A percentile compares a stretch with the other conserved stretches of the same genome.
Conservation (phyloP, 2,797 vertebrate genomes). For the Typhlichthys eigenmanni region DNA sequence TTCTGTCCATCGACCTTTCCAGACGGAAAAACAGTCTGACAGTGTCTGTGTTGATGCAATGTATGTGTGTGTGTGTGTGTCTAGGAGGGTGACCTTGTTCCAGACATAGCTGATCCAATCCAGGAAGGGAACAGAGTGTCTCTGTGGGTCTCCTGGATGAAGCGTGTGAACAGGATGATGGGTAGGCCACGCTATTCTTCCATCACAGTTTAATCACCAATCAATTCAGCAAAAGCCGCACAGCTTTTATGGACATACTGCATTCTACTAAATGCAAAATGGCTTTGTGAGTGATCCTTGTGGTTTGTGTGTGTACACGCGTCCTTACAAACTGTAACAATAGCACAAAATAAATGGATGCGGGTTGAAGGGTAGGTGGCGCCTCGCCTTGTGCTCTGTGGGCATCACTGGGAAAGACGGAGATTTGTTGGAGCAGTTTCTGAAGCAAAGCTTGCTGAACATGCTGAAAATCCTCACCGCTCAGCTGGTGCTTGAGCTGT, state of each 20-base stretch:
- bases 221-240: too few relatives aligned
- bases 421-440: slow-evolving; percentile 55
- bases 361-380: slow-evolving; percentile 61
- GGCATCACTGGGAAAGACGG: slow-evolving; percentile 61
- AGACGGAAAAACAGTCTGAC: too few relatives aligned
- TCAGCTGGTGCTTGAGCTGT: too few relatives aligned
- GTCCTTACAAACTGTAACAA: background rate
- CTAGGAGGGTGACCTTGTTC: slow-evolving; percentile 57
- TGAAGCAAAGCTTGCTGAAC: slow-evolving; percentile 48
- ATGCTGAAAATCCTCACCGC: slow-evolving; percentile 34
- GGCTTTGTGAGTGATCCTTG: too few relatives aligned
- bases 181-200: slow-evolving; percentile 63
- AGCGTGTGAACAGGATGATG: slow-evolving; percentile 51
- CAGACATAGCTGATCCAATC: slow-evolving; percentile 76
- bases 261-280: too few relatives aligned
- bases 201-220: too few relatives aligned
- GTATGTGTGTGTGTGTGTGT: background rate
- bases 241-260: too few relatives aligned
- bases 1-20: too few relatives aligned
- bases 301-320: too few relatives aligned
- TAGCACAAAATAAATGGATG: background rate
- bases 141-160: slow-evolving; percentile 65
- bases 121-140: slow-evolving; percentile 77
- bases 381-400: slow-evolving; percentile 67
- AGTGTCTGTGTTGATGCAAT: too few relatives aligned